phyloP scores from a whole-genome alignment of 2,797 vertebrate species.

The Sebastes iracundus region DNA sequence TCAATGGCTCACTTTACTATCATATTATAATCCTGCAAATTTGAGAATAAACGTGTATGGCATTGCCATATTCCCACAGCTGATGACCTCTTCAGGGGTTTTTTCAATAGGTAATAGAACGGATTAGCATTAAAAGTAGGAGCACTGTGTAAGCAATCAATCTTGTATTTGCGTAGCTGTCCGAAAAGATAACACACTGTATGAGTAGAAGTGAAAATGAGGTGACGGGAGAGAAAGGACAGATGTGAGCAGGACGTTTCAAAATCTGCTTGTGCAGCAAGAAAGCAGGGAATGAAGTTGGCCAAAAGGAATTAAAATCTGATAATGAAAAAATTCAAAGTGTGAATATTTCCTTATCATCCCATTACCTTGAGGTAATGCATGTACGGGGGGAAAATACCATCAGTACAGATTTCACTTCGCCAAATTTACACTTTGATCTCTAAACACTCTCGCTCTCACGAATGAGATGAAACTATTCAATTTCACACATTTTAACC shows the following conservation, averaged over 20 bases:
- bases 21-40: neutral
- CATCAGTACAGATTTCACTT: constrained; percentile 58
- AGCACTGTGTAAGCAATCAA: constrained; percentile 14
- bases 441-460: constrained; percentile 60
- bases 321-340: constrained; percentile 45
- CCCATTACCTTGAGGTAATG: constrained; percentile 60
- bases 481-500: constrained; percentile 81
- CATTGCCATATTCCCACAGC: neutral
- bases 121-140: neutral
- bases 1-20: neutral
- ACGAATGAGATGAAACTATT: constrained; percentile 80
- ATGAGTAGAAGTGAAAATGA: constrained; percentile 20
- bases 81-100: neutral
- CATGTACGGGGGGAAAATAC: constrained; percentile 18
- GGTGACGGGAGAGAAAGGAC: neutral
- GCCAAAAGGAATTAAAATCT: constrained; percentile 60
- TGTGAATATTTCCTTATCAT: constrained; percentile 53
- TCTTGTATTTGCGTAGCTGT: constrained; percentile 16
- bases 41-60: neutral
- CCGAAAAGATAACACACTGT: neutral
- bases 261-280: constrained; percentile 50
- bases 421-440: constrained; percentile 74
- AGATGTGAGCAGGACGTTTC: constrained; percentile 22
- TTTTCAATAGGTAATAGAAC: constrained; percentile 6
- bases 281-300: constrained; percentile 29